Evolutionary conservation across 2,797 vertebrate species (phyloP), one percentile per base, ranked within the genome.

Genomic region (Taenioides sp.): DNA sequence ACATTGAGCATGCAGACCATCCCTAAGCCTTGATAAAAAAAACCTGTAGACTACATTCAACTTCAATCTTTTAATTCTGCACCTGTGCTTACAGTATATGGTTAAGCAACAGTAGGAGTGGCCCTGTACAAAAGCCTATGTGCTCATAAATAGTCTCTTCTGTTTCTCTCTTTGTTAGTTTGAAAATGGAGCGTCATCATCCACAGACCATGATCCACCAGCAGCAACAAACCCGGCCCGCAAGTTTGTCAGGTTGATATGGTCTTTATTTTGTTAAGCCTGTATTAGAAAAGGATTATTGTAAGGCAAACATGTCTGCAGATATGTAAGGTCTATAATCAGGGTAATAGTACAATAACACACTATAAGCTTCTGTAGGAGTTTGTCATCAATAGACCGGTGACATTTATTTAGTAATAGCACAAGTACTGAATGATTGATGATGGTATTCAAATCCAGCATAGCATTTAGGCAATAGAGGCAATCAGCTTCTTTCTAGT

Each of bases 191-290:
- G 73, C 74, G 59, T 73, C 77, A 5, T 43, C 66, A 0, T 37
- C 55, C 40, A 84, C 79, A 79, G 79, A 84, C 49, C 67, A 73
- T 20, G 76, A 87, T 57, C 57, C 82, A 50, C 72, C 73, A 52
- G 60, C 86, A 4, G 43, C 80, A 0, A 76, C 87, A 54, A 82
- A 63, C 61, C 50, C 75, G 5, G 59, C 83, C 22, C 83, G 74
- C 73, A 92, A 91, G 87, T 94, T 94, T 92, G 90, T 92, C 86
- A 94, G 94, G 93, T 94, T 78, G 69, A 73, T 59, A 23, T 64
- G 23, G 43, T 66, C 71, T 34, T 62, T 22, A 16, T 54, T 64
- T 67, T 40, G 49, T 18, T 2, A n/a, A 2, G 2, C 27, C n/a
- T 22, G 50, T 40, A 68, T 50, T 9, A 14, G 23, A 14, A 37